Evolutionary conservation across 2,113 vertebrate species (phyloP).

Genomic region (Xenopus tropicalis): UCB_Xtro_10.0 CM004451.2:5038001-5038500

Average conservation of each 20-base stretch:
- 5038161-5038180: conserved; percentile 14
- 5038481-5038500: conserved; percentile 14
- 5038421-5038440: conserved; percentile 6
- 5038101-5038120: not conserved
- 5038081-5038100: not conserved
- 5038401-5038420: too few species aligned
- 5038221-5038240: conserved; percentile 6
- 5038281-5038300: not conserved
- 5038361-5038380: conserved; percentile 18
- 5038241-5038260: not conserved
- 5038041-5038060: not conserved
- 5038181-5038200: conserved; percentile 4
- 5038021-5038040: not conserved
- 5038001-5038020: not conserved
- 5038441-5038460: conserved; percentile 18
- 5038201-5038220: conserved; percentile 21
- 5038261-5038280: not conserved
- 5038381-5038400: too few species aligned
- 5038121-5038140: not conserved
- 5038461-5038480: not conserved
- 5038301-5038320: not conserved
- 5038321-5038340: not conserved
- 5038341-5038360: not conserved
- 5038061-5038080: not conserved
- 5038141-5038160: not conserved